phyloP scores from a whole-genome alignment of 1,140 invertebrate genomes.

The Zaprionus inermis region DNA sequence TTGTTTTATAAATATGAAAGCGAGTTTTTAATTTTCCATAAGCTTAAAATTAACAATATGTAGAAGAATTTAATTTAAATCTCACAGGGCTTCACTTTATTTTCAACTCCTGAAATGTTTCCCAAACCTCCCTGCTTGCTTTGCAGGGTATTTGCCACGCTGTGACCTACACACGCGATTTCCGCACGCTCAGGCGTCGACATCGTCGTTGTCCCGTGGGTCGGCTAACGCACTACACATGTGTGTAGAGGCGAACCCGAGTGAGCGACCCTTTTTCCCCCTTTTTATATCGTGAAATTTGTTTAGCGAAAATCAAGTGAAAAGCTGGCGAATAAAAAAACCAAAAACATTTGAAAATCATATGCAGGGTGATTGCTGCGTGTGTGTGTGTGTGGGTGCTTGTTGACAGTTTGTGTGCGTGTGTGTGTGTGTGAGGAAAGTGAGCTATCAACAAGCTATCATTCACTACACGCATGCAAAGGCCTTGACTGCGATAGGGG shows the following conservation, averaged over 20 bases:
- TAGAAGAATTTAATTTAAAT: too few relatives aligned
- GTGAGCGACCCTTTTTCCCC: slow-evolving; percentile 63
- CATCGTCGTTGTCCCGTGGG: slow-evolving; percentile 23
- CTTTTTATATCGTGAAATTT: slow-evolving; percentile 56
- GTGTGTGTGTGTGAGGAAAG: slow-evolving; percentile 56
- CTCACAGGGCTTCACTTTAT: too few relatives aligned
- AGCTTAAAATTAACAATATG: too few relatives aligned
- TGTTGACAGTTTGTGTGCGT: slow-evolving; percentile 69
- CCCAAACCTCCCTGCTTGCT: neutral
- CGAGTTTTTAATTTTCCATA: too few relatives aligned
- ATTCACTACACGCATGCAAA: slow-evolving; percentile 74
- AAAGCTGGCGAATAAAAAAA: slow-evolving; percentile 49
- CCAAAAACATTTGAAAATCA: slow-evolving; percentile 66
- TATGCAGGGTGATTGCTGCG: slow-evolving; percentile 45
- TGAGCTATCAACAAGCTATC: slow-evolving; percentile 81
- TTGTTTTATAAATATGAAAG: too few relatives aligned
- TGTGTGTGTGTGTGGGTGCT: slow-evolving; percentile 35
- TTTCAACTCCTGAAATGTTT: too few relatives aligned
- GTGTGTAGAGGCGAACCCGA: slow-evolving; percentile 9
- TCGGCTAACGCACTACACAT: slow-evolving; percentile 23
- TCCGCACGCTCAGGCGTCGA: slow-evolving; percentile 33
- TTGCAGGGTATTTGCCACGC: slow-evolving; percentile 22
- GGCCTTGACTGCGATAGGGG: slow-evolving; percentile 20
- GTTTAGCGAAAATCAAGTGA: slow-evolving; percentile 76
- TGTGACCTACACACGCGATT: slow-evolving; percentile 67